These are phyloP conservation scores for Hypanus sabinus DNA, from an alignment of 2,113 vertebrate species.

Conservation along the genomic window DNA sequence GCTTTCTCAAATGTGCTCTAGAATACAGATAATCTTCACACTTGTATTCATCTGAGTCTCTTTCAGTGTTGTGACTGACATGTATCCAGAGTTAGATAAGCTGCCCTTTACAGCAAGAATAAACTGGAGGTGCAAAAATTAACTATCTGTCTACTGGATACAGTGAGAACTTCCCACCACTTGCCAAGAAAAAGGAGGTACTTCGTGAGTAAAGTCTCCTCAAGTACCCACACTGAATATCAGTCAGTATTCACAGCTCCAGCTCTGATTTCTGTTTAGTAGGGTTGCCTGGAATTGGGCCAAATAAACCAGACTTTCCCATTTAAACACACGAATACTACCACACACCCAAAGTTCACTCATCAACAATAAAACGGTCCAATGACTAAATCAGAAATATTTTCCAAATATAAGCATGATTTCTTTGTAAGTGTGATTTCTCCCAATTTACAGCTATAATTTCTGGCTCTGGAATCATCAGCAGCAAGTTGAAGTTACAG, in stretches of 20 bases:
- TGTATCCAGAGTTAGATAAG: neutral
- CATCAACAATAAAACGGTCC: neutral
- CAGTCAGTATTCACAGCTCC: neutral
- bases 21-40: neutral
- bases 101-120: neutral
- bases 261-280: neutral
- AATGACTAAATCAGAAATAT: neutral
- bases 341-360: neutral
- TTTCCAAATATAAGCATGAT: neutral
- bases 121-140: neutral
- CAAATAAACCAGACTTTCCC: neutral
- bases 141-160: neutral
- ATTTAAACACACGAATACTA: neutral
- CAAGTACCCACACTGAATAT: neutral
- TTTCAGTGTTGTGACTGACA: neutral
- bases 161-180: neutral
- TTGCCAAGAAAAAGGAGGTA: neutral
- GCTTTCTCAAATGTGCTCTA: neutral
- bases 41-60: neutral
- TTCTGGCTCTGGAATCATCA: neutral
- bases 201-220: neutral
- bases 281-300: neutral
- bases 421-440: neutral
- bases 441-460: neutral
- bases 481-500: neutral